Evolutionary conservation across 2,888 invertebrate species (phyloP), one percentile per base, ranked within the genome.

Genomic region (Cartodere bifasciata): DNA sequence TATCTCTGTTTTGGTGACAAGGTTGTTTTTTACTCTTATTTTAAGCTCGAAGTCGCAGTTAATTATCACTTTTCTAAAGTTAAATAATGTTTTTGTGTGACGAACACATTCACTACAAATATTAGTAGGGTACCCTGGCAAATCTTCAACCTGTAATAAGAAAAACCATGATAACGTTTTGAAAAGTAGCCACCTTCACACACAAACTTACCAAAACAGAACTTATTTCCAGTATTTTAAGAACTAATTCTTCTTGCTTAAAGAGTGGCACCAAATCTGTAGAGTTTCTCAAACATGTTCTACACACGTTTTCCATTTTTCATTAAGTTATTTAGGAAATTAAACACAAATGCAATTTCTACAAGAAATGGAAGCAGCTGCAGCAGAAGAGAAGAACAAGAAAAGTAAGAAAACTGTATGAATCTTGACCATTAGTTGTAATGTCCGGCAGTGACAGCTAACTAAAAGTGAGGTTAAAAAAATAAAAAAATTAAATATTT

Each of bases 31-130:
- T 7, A n/a, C n/a, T 29, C 36, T 29, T 20, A 45, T 40, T 25
- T 29, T 36, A 29, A 51, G 35, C 32, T 50, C 49, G 20, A 37
- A 38, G 26, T 52, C 42, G 26, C 38, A 41, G 27, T 46, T 45
- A 24, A 47, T 44, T 17, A 53, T 46, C 3, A 50, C 42, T 42
- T 49, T 47, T 24, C 47, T 40, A 35, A 53, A 53, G 31, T 46
- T 47, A 30, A 45, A 51, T 16, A 48, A 43, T 29, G 35, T 43
- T 28, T 48, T 49, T 21, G 52, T 36, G 31, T 52, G 52, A 10
- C 36, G 38, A 4, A 42, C 28, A 34, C 53, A 53, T 36, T 49
- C 47, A 25, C 44, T 39, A 25, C 53, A 53, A 13, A 53, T 51
- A 29, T 37, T 38, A 9, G 44, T 40, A 13, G 50, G 47, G 24